Conservation (phyloP, 1,140 invertebrate genomes). For the Camponotus vicinus region DNA sequence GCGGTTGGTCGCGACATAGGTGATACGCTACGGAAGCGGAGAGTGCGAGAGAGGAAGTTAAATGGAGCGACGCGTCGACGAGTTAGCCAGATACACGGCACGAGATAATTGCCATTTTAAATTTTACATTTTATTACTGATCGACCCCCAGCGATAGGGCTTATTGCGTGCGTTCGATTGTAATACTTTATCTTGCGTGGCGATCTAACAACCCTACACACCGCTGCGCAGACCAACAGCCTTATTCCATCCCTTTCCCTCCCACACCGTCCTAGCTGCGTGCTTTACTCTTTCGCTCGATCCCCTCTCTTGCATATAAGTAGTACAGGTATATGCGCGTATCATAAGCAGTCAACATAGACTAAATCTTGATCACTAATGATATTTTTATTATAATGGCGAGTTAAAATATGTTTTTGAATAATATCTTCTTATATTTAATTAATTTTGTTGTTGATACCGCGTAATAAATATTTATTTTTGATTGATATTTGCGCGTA, state of each 20-base stretch:
- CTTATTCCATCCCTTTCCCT: not conserved
- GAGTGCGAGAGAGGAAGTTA: conserved; percentile 53
- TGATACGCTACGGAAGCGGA: conserved; percentile 61
- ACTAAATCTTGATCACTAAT: conserved; percentile 17
- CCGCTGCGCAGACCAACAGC: conserved; percentile 9
- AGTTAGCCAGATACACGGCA: conserved; percentile 78
- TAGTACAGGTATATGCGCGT: conserved; percentile 43
- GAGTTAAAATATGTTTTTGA: not conserved
- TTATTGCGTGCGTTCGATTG: conserved; percentile 80
- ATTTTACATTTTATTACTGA: conserved; percentile 79
- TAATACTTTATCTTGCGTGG: conserved; percentile 65
- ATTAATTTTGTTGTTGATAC: not conserved
- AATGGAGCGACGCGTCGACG: conserved; percentile 53
- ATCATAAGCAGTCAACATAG: conserved; percentile 18
- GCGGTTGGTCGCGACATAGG: conserved; percentile 15
- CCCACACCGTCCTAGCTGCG: conserved; percentile 9
- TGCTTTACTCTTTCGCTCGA: conserved; percentile 51
- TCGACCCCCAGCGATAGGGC: conserved; percentile 74
- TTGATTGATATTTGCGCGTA: not conserved
- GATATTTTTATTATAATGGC: not conserved
- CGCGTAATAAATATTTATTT: not conserved
- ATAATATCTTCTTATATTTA: not conserved
- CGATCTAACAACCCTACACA: conserved; percentile 40
- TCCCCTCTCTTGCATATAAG: conserved; percentile 56
- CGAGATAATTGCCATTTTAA: conserved; percentile 79